Percentiles rank a stretch among this genome's conserved stretches.
Conservation (phyloP, 1,140 invertebrate genomes). For the Aphelenchoides fujianensis region DNA sequence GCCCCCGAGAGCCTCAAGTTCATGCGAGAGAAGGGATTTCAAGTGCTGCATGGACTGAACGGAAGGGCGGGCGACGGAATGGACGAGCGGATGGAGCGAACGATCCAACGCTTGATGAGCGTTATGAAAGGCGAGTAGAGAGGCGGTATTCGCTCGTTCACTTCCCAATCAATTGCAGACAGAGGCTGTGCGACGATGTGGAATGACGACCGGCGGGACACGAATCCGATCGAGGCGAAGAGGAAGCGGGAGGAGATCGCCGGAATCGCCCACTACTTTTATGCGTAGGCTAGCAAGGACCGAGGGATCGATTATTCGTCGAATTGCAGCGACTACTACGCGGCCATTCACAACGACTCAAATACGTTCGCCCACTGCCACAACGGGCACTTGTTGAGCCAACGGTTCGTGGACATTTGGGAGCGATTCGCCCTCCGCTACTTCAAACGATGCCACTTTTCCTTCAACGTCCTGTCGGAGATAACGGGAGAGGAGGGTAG, state of each 20-base stretch:
- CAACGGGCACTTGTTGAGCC: conserved; percentile 9
- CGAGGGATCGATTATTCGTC: neutral
- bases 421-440: conserved; percentile 35
- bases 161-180: no score
- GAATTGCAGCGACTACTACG: neutral
- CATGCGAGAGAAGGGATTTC: conserved; percentile 47
- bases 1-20: conserved; percentile 44
- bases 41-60: conserved; percentile 47
- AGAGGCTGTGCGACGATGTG: neutral
- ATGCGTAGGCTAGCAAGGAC: neutral
- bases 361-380: neutral
- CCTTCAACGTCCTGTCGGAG: conserved; percentile 55
- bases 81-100: neutral
- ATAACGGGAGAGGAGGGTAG: conserved; percentile 48
- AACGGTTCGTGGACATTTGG: conserved; percentile 44
- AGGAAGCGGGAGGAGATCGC: no score
- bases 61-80: neutral
- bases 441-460: conserved; percentile 34
- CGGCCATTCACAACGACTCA: neutral
- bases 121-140: neutral
- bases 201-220: neutral
- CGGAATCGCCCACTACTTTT: neutral
- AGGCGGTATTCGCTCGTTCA: no score
- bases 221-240: neutral
- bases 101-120: neutral